Evolutionary conservation across 2,888 invertebrate genomes (phyloP).

Genomic region (Nebria salina): DNA sequence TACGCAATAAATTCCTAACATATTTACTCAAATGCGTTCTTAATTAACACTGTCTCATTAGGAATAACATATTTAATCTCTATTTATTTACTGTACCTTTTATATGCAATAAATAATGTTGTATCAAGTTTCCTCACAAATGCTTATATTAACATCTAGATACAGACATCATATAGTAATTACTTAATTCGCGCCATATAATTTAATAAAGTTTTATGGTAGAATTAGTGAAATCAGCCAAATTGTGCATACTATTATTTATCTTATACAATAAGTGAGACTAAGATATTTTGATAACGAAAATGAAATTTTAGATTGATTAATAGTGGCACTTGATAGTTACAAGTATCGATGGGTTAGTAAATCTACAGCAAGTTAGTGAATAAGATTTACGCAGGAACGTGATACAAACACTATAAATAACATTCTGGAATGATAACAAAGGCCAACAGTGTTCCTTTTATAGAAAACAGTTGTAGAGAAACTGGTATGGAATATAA

Average conservation of each 20-base stretch:
- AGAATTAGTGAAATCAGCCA: background rate
- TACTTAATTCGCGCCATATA: background rate
- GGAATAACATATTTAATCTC: conserved; percentile 40
- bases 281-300: background rate
- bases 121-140: background rate
- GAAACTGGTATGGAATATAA: conserved; percentile 10
- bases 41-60: conserved; percentile 42
- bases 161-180: background rate
- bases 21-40: conserved; percentile 44
- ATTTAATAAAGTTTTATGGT: no score
- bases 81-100: conserved; percentile 34
- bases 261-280: no score
- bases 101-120: conserved; percentile 34
- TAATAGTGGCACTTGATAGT: background rate
- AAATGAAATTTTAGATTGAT: background rate
- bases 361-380: background rate
- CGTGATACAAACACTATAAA: conserved; percentile 23
- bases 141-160: background rate
- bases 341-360: background rate
- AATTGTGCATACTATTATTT: background rate
- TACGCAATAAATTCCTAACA: conserved; percentile 37
- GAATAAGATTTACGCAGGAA: background rate
- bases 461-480: conserved; percentile 43
- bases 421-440: conserved; percentile 37
- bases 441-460: conserved; percentile 35